A percentile compares a stretch with the other conserved stretches of the same genome.
phyloP scores from a whole-genome alignment of 2,888 invertebrate species.

The Dilophus febrilis region DNA sequence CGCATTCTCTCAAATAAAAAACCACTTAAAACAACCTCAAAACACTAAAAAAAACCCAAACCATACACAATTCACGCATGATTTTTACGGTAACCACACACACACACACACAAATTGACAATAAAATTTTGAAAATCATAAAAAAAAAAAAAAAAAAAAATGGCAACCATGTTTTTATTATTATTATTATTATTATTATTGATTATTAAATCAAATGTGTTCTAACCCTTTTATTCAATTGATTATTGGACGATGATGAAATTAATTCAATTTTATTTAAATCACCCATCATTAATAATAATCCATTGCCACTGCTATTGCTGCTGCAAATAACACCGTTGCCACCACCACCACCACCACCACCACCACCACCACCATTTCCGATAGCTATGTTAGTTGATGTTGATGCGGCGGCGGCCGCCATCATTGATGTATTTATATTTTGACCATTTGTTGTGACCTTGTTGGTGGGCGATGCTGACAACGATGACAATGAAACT shows the following conservation, averaged over 20 bases:
- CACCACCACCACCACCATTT: constrained; percentile 1
- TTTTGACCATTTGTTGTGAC: too few species aligned
- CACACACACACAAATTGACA: neutral
- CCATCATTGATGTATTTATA: too few species aligned
- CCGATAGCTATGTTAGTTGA: neutral
- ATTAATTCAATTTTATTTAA: constrained; percentile 9
- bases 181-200: neutral
- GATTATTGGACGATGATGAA: neutral
- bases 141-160: neutral
- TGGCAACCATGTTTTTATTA: neutral
- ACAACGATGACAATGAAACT: too few species aligned
- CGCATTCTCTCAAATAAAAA: too few species aligned
- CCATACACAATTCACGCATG: too few species aligned
- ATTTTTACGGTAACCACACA: too few species aligned
- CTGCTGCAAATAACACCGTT: constrained; percentile 11
- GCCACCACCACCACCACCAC: neutral
- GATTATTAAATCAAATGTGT: too few species aligned
- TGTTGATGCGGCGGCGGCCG: too few species aligned
- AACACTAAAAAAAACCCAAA: too few species aligned
- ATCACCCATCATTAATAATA: too few species aligned
- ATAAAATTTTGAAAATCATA: neutral
- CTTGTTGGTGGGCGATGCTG: too few species aligned
- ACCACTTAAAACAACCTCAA: too few species aligned
- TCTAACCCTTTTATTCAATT: constrained; percentile 1
- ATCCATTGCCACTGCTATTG: constrained; percentile 4